These are phyloP conservation scores for Trematomus bernacchii DNA, from an alignment of 2,797 vertebrate genomes.

Conservation along the genomic window DNA sequence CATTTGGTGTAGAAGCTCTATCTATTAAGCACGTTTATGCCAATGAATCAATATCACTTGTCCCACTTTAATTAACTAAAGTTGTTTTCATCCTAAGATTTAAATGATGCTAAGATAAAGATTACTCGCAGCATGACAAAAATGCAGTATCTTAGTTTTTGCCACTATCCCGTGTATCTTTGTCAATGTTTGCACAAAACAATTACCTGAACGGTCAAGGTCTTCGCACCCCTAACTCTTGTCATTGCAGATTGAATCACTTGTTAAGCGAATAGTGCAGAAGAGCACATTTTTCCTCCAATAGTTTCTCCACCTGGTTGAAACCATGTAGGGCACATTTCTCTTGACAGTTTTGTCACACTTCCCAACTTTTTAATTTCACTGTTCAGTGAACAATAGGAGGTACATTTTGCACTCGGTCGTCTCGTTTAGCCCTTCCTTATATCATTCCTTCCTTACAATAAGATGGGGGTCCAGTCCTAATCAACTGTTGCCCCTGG, in stretches of 20 bases:
- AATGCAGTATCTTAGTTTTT: background rate
- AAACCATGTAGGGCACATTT: conserved; percentile 30
- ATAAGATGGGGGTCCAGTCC: conserved; percentile 37
- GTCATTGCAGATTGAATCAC: conserved; percentile 66
- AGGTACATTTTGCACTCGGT: conserved; percentile 46
- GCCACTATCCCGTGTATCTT: background rate
- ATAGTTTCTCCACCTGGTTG: conserved; percentile 53
- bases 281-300: conserved; percentile 58
- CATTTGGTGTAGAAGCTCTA: background rate
- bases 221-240: conserved; percentile 40
- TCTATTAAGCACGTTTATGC: background rate
- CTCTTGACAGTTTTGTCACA: conserved; percentile 70
- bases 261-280: conserved; percentile 56
- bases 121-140: background rate
- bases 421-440: conserved; percentile 20
- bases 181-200: conserved; percentile 33
- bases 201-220: conserved; percentile 20
- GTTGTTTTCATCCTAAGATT: background rate
- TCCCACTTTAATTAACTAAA: background rate
- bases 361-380: conserved; percentile 77
- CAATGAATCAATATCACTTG: background rate
- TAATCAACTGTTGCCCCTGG: conserved; percentile 16
- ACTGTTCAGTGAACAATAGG: conserved; percentile 69
- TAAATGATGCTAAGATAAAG: background rate
- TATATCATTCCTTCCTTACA: conserved; percentile 26